Evolutionary conservation across 2,113 vertebrate genomes (phyloP).

Genomic region (Gorsachius goisagi): DNA sequence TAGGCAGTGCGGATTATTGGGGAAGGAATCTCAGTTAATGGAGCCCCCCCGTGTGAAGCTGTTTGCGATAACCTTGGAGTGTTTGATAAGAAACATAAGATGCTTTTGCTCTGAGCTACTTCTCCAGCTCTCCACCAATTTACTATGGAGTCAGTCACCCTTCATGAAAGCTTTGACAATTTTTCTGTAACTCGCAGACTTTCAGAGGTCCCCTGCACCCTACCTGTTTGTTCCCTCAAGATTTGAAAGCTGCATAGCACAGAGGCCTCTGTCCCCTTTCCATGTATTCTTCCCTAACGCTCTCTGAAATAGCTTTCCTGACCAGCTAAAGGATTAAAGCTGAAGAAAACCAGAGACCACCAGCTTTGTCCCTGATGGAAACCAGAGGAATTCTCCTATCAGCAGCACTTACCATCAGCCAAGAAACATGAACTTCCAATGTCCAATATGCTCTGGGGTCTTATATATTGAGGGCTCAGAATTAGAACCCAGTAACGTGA

Average conservation of each 20-base stretch:
- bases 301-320: background rate
- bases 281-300: background rate
- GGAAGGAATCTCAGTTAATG: background rate
- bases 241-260: background rate
- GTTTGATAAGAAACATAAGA: slow-evolving; percentile 17
- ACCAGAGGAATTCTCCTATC: slow-evolving; percentile 2
- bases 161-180: background rate
- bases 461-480: background rate
- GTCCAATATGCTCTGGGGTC: background rate
- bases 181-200: background rate
- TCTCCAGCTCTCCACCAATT: background rate
- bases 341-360: slow-evolving; percentile 48
- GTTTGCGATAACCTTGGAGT: slow-evolving; percentile 34
- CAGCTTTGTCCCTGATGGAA: background rate
- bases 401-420: background rate
- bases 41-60: background rate
- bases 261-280: background rate
- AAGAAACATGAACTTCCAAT: background rate
- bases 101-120: slow-evolving; percentile 8
- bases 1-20: background rate
- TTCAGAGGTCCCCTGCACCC: background rate
- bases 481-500: background rate
- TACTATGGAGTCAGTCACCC: background rate
- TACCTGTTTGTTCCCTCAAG: background rate
- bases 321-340: slow-evolving; percentile 1